A percentile compares a stretch with the other conserved stretches of the same genome.
These are phyloP conservation scores for Drosophila sproati DNA, from an alignment of 1,140 invertebrate genomes.

Conservation along the genomic window DNA sequence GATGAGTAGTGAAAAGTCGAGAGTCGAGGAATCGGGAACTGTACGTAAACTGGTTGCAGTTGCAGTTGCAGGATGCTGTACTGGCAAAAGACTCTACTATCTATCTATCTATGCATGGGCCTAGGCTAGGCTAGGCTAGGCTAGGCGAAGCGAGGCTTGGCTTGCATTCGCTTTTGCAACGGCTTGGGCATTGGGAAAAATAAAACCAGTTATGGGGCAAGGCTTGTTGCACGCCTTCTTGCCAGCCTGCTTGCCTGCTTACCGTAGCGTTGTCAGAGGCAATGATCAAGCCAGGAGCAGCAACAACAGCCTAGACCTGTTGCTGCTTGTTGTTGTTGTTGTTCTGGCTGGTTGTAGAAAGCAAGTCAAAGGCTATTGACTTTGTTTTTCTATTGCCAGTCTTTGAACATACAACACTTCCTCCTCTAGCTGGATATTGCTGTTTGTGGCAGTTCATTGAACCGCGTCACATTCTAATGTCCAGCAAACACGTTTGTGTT, in stretches of 20 bases:
- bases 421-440: constrained; percentile 56
- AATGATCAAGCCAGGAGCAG: constrained; percentile 70
- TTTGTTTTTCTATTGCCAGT: constrained; percentile 80
- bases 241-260: constrained; percentile 26
- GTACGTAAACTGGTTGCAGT: constrained; percentile 79
- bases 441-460: constrained; percentile 59
- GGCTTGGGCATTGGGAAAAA: constrained; percentile 4
- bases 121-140: constrained; percentile 21
- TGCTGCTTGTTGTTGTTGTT: constrained; percentile 44
- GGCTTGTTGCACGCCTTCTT: constrained; percentile 73
- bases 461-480: constrained; percentile 70
- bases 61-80: constrained; percentile 47
- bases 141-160: background rate
- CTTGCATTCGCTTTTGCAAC: constrained; percentile 7
- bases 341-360: constrained; percentile 35
- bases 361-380: constrained; percentile 70
- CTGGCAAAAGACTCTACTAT: constrained; percentile 57
- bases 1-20: constrained; percentile 35
- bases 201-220: constrained; percentile 77
- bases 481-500: constrained; percentile 66
- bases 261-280: constrained; percentile 49
- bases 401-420: constrained; percentile 60
- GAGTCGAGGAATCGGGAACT: constrained; percentile 51
- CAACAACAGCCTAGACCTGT: constrained; percentile 68
- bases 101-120: constrained; percentile 70